Percentiles rank a stretch among this genome's conserved stretches.
Evolutionary conservation across 2,113 vertebrate species (phyloP).

Genomic region (Rhea pennata): DNA sequence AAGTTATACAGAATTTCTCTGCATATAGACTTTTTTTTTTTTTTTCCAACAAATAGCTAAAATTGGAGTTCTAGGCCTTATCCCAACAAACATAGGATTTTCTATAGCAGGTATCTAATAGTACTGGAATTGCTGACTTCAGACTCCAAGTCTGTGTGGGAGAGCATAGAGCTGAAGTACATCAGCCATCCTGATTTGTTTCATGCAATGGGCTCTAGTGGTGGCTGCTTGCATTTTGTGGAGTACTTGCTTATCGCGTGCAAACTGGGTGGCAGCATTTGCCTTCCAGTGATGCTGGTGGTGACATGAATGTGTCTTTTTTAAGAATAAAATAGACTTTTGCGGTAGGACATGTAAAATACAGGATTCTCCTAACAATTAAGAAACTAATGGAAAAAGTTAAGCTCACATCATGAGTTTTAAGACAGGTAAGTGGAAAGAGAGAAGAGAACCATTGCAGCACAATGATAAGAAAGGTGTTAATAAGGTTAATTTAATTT

Average conservation of each 20-base stretch:
- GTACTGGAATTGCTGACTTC: background rate
- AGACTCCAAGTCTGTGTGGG: background rate
- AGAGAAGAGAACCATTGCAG: background rate
- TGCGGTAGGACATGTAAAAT: background rate
- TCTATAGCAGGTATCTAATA: background rate
- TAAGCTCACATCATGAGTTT: background rate
- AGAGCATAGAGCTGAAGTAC: background rate
- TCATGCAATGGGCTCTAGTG: rapidly evolving
- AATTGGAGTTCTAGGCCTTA: background rate
- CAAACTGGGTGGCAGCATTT: background rate
- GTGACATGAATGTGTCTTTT: background rate
- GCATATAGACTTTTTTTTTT: background rate
- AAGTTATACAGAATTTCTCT: background rate
- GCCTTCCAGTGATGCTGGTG: background rate
- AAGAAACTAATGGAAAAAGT: background rate
- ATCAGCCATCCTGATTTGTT: background rate
- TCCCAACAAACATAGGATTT: background rate
- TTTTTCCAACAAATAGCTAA: background rate
- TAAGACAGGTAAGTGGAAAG: background rate
- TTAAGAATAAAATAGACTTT: background rate
- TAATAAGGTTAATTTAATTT: background rate
- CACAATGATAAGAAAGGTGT: background rate
- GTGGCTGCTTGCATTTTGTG: background rate
- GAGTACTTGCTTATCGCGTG: background rate
- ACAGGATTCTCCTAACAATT: background rate